phyloP scores from a whole-genome alignment of 2,797 vertebrate genomes.

The Acanthopagrus latus region DNA sequence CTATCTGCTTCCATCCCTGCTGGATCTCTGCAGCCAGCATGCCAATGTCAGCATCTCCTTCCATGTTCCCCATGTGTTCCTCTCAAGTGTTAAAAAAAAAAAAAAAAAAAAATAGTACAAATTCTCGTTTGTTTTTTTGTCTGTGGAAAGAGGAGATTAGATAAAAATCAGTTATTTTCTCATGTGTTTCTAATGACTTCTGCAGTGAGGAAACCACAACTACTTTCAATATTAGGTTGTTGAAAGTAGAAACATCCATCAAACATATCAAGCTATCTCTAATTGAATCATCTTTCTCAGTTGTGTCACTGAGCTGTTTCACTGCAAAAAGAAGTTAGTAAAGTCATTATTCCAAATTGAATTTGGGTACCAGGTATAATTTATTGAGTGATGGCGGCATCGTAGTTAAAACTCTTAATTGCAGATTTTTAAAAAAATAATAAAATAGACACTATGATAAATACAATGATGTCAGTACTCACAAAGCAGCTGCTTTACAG shows the following conservation, averaged over 20 bases:
- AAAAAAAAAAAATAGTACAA: conserved; percentile 29
- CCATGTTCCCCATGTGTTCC: neutral
- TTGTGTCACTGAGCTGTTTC: neutral
- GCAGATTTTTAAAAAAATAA: neutral
- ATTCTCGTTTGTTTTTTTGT: conserved; percentile 16
- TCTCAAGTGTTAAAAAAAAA: conserved; percentile 24
- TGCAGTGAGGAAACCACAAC: conserved; percentile 26
- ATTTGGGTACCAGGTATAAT: neutral
- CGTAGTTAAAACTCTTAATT: conserved; percentile 1
- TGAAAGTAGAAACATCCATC: conserved; percentile 39
- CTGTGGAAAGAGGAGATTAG: conserved; percentile 15
- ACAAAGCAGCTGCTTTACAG: conserved; percentile 5
- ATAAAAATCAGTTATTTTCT: conserved; percentile 28
- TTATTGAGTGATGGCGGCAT: conserved; percentile 1
- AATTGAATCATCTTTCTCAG: conserved; percentile 13
- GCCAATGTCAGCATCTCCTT: neutral
- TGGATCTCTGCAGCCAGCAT: neutral
- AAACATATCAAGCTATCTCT: conserved; percentile 2
- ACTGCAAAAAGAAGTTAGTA: neutral
- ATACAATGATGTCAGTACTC: conserved; percentile 6
- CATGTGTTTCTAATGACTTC: conserved; percentile 35
- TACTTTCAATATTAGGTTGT: conserved; percentile 1
- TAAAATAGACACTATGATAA: neutral
- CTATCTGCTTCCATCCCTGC: neutral
- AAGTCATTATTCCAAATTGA: conserved; percentile 9